Evolutionary conservation across 1,140 invertebrate species (phyloP), one percentile per base, ranked within the genome.

Genomic region (Atopsyche davidsoni): DNA sequence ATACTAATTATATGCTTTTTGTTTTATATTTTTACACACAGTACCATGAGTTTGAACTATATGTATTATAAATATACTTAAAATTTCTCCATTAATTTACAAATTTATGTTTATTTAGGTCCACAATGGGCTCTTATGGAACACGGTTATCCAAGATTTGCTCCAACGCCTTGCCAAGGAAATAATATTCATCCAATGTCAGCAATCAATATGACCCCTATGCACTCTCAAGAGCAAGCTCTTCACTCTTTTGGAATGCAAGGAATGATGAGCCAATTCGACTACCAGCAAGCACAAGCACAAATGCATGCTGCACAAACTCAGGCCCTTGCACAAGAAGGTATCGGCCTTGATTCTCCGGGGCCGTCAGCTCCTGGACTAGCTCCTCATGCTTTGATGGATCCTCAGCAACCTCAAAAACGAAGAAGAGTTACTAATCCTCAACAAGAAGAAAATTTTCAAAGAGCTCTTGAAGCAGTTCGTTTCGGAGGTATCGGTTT

Each of bases 401-500:
- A 51, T 16, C 59, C 53, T 9, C 60, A 61, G 25, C 59, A 60
- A n/a, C 62, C 58, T 18, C 60, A 59, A n/a, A 81, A 80, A 57
- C 69, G 78, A 35, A 81, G 81, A 62, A 67, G 81, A 22, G 79
- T 75, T 23, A 76, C 78, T 4, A 83, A 87, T 66, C 83, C 84
- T 0, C 85, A 86, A 61, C 79, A 81, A 1, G 86, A 87, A 56
- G 84, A 87, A 61, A 87, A 86, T 64, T 87, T 89, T 62, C 79
- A 86, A 42, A 69, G 79, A 6, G 87, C 87, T 0, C 66, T 89
- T 14, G 85, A 89, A 60, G 86, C 86, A 1, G 86, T 89, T 0
- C 75, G 86, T 13, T 81, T 81, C 51, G 86, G 86, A n/a, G 83
- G 85, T 14, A 87, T 89, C 51, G 87, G 87, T 1, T 89, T 89